Conservation (phyloP, 2,888 invertebrate species). For the Sthenelais limicola region DNA sequence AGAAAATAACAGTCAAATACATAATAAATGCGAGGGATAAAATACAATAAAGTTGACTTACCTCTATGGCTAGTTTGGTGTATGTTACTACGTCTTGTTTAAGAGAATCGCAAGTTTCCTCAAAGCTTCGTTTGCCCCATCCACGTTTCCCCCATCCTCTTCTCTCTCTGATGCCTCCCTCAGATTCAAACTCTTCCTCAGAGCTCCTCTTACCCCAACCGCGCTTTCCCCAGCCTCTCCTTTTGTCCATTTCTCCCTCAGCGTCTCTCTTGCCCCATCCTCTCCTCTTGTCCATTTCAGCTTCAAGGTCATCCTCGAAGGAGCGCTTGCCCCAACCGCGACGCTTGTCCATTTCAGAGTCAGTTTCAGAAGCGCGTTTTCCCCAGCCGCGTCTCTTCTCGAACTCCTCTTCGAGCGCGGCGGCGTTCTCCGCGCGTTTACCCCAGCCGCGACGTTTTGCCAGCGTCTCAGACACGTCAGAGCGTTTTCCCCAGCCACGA, state of each 20-base stretch:
- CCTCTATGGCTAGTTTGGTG: constrained; percentile 40
- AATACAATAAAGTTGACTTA: too few relatives aligned
- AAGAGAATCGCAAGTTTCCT: constrained; percentile 10
- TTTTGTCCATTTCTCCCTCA: constrained; percentile 24
- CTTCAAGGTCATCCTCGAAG: constrained; percentile 21
- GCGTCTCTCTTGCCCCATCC: constrained; percentile 48
- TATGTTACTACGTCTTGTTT: constrained; percentile 34
- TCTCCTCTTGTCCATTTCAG: constrained; percentile 43
- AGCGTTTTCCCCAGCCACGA: constrained; percentile 45
- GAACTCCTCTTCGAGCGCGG: constrained; percentile 5
- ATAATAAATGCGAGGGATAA: too few relatives aligned
- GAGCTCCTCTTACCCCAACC: not conserved
- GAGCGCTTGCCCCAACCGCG: constrained; percentile 18
- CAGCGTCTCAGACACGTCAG: not conserved
- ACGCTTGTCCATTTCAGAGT: too few relatives aligned
- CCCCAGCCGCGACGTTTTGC: constrained; percentile 45
- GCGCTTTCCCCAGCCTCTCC: constrained; percentile 43
- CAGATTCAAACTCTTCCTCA: not conserved
- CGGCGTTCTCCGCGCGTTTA: constrained; percentile 23
- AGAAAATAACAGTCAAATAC: too few relatives aligned
- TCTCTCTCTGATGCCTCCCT: constrained; percentile 34
- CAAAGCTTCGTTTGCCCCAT: constrained; percentile 39
- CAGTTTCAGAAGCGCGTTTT: constrained; percentile 14
- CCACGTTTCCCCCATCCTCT: constrained; percentile 22
- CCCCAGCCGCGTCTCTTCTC: constrained; percentile 47